Evolutionary conservation across 2,888 invertebrate species (phyloP), one percentile per base, ranked within the genome.

Genomic region (Unio pictorum): DNA sequence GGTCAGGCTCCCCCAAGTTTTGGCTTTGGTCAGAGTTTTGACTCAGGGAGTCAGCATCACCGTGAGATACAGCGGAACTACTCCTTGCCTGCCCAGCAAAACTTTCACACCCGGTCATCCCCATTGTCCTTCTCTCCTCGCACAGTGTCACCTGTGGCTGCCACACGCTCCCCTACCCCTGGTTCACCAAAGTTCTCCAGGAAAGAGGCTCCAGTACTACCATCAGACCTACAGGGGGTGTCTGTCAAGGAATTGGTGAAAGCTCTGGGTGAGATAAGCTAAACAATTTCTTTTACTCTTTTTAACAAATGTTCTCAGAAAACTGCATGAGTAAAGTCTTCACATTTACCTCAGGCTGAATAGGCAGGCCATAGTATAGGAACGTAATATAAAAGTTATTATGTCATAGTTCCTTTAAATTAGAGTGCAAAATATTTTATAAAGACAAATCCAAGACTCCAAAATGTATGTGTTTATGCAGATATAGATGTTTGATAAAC

Each of bases 241-340:
- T 94, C 94, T 0, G 94, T 94, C 20, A 93, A 94, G 75, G 94
- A 94, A 78, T 89, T 94, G 67, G 94, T 94, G 5, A 93, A 94
- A 83, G 94, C 93, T 0, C 93, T 95, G 86, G 94, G 94, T 89
- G 72, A 80, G 86, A 66, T 45, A n/a, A 23, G 7, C 0, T 26
- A n/a, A 15, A 45, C 45, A 45, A 45, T 15, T 15, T 45, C 45
- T 45, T 45, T 11, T 4, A 11, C 45, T 45, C 45, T 45, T 45
- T 45, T 45, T 45, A 45, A 11, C 45, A 45, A 15, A 45, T 45
- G 11, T 45, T 45, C 45, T 45, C 45, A 45, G 45, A 45, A 45
- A 45, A 45, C 11, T 45, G 45, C 45, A 45, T 45, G 45, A 45
- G 45, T 11, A 45, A 11, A 45, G 45, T 45, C 45, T 45, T 45